These are phyloP conservation scores for Sander vitreus DNA, from an alignment of 2,113 vertebrate genomes.

Conservation along the genomic window DNA sequence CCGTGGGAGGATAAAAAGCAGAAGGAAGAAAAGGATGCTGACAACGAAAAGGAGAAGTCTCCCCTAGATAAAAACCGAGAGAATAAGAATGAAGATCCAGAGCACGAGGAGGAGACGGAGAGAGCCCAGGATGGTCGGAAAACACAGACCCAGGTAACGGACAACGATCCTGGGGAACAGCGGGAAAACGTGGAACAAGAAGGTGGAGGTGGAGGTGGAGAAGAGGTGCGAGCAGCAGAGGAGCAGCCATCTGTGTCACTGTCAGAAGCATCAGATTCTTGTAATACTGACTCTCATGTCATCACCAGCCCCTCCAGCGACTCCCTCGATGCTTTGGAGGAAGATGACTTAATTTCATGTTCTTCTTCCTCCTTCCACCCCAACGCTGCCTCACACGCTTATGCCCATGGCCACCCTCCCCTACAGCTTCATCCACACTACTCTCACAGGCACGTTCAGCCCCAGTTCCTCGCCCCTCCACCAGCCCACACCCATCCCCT, in stretches of 20 bases:
- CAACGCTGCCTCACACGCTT: conserved; percentile 47
- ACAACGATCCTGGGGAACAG: background rate
- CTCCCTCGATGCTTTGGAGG: conserved; percentile 92
- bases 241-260: conserved; percentile 80
- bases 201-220: conserved; percentile 22
- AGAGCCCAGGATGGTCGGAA: background rate
- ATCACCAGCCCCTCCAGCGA: conserved; percentile 92
- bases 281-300: conserved; percentile 83
- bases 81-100: conserved; percentile 21
- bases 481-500: conserved; percentile 71
- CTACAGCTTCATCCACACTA: conserved; percentile 49
- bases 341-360: conserved; percentile 88
- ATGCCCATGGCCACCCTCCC: background rate
- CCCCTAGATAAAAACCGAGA: background rate
- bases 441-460: conserved; percentile 12
- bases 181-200: background rate
- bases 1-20: conserved; percentile 36
- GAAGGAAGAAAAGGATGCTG: conserved; percentile 58
- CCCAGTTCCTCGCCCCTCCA: conserved; percentile 69
- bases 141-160: conserved; percentile 9
- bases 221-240: conserved; percentile 40
- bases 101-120: conserved; percentile 4
- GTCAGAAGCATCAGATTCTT: conserved; percentile 92
- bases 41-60: conserved; percentile 47
- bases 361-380: conserved; percentile 84